Conservation (phyloP, 2,113 vertebrate genomes). For the Lathamus discolor region DNA sequence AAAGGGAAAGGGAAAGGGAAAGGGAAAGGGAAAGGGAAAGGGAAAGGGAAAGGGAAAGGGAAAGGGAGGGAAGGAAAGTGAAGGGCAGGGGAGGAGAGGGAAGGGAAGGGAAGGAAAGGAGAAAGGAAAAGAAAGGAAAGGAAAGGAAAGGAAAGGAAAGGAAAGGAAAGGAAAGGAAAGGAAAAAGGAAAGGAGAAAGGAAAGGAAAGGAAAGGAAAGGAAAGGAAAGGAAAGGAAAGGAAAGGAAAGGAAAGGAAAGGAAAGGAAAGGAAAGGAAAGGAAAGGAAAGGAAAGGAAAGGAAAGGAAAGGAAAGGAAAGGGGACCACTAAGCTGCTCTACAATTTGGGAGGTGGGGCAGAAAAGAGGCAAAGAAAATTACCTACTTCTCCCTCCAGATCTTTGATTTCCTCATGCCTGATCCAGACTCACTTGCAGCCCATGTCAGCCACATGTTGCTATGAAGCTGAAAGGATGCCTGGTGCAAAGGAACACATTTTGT, state of each 20-base stretch:
- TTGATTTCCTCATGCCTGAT: neutral
- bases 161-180: too few relatives aligned
- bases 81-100: neutral
- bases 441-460: accelerated
- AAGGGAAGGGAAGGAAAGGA: too few relatives aligned
- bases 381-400: neutral
- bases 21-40: too few relatives aligned
- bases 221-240: neutral
- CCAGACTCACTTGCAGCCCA: neutral
- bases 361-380: neutral
- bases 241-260: neutral
- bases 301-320: neutral
- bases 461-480: neutral
- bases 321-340: neutral
- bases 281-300: too few relatives aligned
- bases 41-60: too few relatives aligned
- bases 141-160: too few relatives aligned
- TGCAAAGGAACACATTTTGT: neutral
- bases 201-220: too few relatives aligned
- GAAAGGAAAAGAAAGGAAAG: too few relatives aligned
- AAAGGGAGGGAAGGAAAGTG: too few relatives aligned
- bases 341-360: neutral
- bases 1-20: too few relatives aligned
- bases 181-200: too few relatives aligned
- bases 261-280: too few relatives aligned